phyloP scores from a whole-genome alignment of 2,888 invertebrate genomes.

The Stenolophus ochropezus region DNA sequence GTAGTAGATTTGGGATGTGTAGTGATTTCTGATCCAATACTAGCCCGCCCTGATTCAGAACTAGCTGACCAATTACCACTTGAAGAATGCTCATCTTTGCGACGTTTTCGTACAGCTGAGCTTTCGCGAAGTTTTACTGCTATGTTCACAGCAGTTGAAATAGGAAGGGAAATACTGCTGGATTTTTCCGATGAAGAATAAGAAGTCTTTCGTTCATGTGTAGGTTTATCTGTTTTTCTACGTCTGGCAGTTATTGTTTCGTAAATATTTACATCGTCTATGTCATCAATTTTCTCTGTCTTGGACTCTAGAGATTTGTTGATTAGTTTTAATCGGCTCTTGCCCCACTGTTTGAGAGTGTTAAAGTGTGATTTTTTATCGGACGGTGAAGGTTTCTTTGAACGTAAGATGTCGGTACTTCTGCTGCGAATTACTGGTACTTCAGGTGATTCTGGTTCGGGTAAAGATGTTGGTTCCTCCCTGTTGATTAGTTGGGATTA shows the following conservation, averaged over 20 bases:
- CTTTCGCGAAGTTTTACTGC: constrained; percentile 87
- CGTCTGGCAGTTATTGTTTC: constrained; percentile 81
- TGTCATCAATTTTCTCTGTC: constrained; percentile 75
- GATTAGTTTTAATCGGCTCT: constrained; percentile 83
- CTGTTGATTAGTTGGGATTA: constrained; percentile 65
- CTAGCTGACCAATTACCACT: constrained; percentile 97
- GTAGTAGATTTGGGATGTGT: constrained; percentile 83
- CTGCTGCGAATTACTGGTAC: constrained; percentile 79
- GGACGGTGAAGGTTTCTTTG: constrained; percentile 79
- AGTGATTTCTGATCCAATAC: constrained; percentile 89
- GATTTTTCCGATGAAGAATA: constrained; percentile 87
- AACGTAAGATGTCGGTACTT: constrained; percentile 84
- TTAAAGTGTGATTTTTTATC: constrained; percentile 85
- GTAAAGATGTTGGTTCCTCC: constrained; percentile 69
- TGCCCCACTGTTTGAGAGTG: constrained; percentile 90
- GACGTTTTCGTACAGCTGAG: constrained; percentile 82
- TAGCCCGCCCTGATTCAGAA: constrained; percentile 90
- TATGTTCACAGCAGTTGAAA: constrained; percentile 75
- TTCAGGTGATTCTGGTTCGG: constrained; percentile 75
- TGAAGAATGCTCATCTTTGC: constrained; percentile 91
- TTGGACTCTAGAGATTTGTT: constrained; percentile 80
- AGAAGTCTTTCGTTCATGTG: constrained; percentile 69
- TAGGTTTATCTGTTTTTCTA: constrained; percentile 79
- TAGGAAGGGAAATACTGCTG: constrained; percentile 77
- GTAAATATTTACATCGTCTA: constrained; percentile 79